Percentiles rank a stretch among this genome's conserved stretches.
Conservation (phyloP, 2,797 vertebrate genomes). For the Anabas testudineus region DNA sequence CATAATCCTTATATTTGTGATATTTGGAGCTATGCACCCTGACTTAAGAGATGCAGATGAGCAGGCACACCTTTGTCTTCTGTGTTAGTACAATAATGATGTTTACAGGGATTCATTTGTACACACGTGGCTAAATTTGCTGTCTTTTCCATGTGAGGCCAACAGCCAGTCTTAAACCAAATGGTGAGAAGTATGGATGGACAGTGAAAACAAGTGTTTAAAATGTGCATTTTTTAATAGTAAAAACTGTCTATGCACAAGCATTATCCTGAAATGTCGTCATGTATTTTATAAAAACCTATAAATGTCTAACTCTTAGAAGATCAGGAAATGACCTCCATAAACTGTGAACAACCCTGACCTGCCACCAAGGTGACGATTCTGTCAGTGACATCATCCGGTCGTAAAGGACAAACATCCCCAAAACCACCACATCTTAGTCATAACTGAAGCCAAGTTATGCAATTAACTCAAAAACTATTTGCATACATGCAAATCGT, state of each 20-base stretch:
- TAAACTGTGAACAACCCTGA: slow-evolving; percentile 5
- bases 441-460: slow-evolving; percentile 76
- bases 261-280: not conserved
- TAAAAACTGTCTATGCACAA: slow-evolving; percentile 1
- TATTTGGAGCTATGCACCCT: not conserved
- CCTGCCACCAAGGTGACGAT: not conserved
- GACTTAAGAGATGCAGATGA: slow-evolving; percentile 5
- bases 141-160: not conserved
- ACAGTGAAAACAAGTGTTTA: slow-evolving; percentile 11
- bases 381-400: slow-evolving; percentile 27
- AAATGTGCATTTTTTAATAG: slow-evolving; percentile 17
- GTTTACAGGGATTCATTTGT: not conserved
- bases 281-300: not conserved
- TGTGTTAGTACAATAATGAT: slow-evolving; percentile 2
- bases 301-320: not conserved
- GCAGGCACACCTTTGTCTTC: slow-evolving; percentile 1
- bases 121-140: not conserved
- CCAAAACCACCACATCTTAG: slow-evolving; percentile 47
- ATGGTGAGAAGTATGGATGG: not conserved
- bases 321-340: not conserved
- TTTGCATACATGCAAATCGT: slow-evolving; percentile 87
- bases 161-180: not conserved
- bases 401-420: slow-evolving; percentile 34
- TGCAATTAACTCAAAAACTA: slow-evolving; percentile 78
- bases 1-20: not conserved